Conservation (phyloP, 2,113 vertebrate genomes). For the Aix galericulata region DNA sequence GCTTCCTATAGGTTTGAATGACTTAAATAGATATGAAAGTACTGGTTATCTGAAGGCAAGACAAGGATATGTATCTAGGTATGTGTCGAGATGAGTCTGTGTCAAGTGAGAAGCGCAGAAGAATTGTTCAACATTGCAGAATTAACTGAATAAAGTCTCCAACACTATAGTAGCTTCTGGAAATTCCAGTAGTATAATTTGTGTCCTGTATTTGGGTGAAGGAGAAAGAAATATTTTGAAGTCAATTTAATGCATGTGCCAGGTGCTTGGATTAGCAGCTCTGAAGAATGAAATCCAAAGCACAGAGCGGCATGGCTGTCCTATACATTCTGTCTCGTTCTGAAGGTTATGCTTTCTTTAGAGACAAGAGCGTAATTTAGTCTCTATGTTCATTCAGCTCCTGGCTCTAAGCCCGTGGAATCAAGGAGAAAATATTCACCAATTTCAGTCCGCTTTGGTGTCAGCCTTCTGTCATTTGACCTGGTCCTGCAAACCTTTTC, state of each 20-base stretch:
- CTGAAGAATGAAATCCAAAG: constrained; percentile 46
- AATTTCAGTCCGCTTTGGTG: not conserved
- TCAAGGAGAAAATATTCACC: not conserved
- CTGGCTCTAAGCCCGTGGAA: not conserved
- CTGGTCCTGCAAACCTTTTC: not conserved
- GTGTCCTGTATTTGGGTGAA: constrained; percentile 37
- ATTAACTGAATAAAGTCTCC: constrained; percentile 62
- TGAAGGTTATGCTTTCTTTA: constrained; percentile 40
- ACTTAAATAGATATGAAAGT: constrained; percentile 71
- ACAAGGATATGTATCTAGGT: constrained; percentile 65
- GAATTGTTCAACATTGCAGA: constrained; percentile 71
- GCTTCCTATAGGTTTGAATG: constrained; percentile 54
- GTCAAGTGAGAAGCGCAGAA: constrained; percentile 53
- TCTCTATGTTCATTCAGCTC: constrained; percentile 8
- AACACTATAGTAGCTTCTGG: constrained; percentile 45
- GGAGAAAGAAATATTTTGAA: constrained; percentile 56
- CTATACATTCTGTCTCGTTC: constrained; percentile 27
- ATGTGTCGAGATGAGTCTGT: constrained; percentile 52
- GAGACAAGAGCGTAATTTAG: constrained; percentile 30
- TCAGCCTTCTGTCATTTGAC: constrained; percentile 15
- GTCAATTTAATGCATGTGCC: constrained; percentile 61
- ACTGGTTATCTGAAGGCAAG: constrained; percentile 69
- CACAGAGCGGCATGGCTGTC: constrained; percentile 7
- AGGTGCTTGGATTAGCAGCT: constrained; percentile 46
- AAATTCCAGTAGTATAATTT: constrained; percentile 48